A percentile compares a stretch with the other conserved stretches of the same genome.
These are phyloP conservation scores for Neria commutata DNA, from an alignment of 2,888 invertebrate genomes.

Conservation along the genomic window DNA sequence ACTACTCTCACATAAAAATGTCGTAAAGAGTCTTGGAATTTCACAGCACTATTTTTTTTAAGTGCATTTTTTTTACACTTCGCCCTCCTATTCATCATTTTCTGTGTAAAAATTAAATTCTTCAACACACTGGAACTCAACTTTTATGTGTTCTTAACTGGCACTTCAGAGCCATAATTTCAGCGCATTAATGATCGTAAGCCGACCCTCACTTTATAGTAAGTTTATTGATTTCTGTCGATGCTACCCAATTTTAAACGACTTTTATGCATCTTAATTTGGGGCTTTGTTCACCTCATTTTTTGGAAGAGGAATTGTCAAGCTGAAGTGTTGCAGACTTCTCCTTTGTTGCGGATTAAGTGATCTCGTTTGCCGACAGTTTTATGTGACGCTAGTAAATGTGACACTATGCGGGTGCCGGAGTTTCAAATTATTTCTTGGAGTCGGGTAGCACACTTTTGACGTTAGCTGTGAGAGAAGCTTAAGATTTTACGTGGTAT, in stretches of 20 bases:
- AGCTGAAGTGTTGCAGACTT: slow-evolving; percentile 2
- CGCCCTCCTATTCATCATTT: no score
- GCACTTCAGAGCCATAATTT: not conserved
- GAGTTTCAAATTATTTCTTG: no score
- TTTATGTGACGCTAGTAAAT: slow-evolving; percentile 9
- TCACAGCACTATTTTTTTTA: no score
- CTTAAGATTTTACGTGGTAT: not conserved
- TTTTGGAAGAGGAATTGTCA: not conserved
- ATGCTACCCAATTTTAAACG: not conserved
- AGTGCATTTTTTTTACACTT: not conserved
- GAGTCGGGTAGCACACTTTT: slow-evolving; percentile 1
- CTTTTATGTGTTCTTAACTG: not conserved
- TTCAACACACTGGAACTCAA: not conserved
- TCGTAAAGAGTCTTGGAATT: no score
- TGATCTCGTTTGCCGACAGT: slow-evolving; percentile 1
- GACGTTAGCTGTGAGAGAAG: no score
- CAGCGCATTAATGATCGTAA: not conserved
- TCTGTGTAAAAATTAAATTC: not conserved
- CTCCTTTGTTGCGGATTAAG: slow-evolving; percentile 28
- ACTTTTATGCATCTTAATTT: not conserved
- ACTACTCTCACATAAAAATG: no score
- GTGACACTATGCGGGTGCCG: not conserved
- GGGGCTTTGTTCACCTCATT: not conserved
- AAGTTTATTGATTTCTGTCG: not conserved
- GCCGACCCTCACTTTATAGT: slow-evolving; percentile 1